phyloP scores from a whole-genome alignment of 2,113 vertebrate species.

The Bubo bubo region DNA sequence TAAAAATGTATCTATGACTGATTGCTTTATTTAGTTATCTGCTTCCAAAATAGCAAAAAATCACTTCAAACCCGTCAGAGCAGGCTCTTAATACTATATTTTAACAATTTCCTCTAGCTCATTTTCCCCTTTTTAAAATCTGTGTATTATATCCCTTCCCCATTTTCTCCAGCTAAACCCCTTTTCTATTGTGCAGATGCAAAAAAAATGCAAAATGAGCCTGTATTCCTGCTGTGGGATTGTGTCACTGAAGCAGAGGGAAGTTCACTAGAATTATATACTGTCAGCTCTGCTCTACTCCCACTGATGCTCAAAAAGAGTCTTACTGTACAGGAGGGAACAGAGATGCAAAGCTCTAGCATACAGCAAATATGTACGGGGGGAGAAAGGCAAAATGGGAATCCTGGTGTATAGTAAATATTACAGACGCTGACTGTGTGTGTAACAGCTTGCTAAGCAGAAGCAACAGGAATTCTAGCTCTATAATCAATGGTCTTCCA shows the following conservation, averaged over 20 bases:
- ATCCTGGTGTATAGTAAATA: background rate
- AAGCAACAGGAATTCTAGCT: conserved; percentile 16
- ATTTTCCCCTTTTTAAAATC: background rate
- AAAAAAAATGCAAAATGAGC: background rate
- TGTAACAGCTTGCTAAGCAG: background rate
- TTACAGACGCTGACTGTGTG: background rate
- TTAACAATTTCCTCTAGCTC: background rate
- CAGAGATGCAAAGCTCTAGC: background rate
- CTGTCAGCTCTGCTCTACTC: background rate
- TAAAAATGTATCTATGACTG: background rate
- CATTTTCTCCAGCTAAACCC: background rate
- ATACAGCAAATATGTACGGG: background rate
- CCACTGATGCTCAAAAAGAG: background rate
- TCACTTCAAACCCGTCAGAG: background rate
- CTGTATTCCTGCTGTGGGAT: background rate
- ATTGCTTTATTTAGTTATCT: background rate
- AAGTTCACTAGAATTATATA: background rate
- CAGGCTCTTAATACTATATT: background rate
- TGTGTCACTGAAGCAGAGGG: background rate
- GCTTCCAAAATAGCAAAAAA: background rate
- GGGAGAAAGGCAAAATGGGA: background rate
- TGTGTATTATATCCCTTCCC: background rate
- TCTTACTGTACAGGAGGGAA: background rate
- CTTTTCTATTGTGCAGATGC: background rate
- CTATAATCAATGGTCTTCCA: background rate